A percentile compares a stretch with the other conserved stretches of the same genome.
Evolutionary conservation across 2,797 vertebrate species (phyloP).

Genomic region (Adelosebastes latens): DNA sequence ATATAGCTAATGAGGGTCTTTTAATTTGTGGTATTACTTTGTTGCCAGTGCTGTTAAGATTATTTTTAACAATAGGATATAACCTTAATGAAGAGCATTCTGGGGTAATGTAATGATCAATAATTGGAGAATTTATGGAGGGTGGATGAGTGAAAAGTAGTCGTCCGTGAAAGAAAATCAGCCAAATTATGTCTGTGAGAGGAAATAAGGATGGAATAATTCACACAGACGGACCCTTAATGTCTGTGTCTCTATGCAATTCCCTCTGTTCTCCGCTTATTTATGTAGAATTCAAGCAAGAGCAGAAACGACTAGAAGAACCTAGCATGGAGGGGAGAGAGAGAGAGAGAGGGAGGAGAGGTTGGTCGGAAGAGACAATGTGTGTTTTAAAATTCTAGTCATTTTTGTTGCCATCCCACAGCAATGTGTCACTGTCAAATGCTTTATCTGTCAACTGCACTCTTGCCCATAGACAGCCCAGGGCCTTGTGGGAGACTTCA

Average conservation of each 20-base stretch:
- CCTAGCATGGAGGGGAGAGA: neutral
- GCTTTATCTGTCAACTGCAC: constrained; percentile 83
- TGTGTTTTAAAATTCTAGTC: constrained; percentile 78
- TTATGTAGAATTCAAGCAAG: constrained; percentile 59
- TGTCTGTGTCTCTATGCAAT: constrained; percentile 50
- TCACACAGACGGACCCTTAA: constrained; percentile 44
- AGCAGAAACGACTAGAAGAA: constrained; percentile 21
- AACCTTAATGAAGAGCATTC: constrained; percentile 63
- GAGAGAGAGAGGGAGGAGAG: constrained; percentile 9
- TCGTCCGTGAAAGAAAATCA: constrained; percentile 59
- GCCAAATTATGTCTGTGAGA: constrained; percentile 48
- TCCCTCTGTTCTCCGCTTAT: constrained; percentile 35
- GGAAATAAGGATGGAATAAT: constrained; percentile 56
- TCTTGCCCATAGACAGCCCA: constrained; percentile 80
- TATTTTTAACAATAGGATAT: constrained; percentile 62
- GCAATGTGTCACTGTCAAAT: constrained; percentile 85
- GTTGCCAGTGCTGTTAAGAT: constrained; percentile 24
- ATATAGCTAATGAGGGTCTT: constrained; percentile 32
- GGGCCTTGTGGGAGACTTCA: constrained; percentile 82
- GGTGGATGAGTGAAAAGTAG: constrained; percentile 67
- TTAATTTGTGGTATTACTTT: constrained; percentile 41
- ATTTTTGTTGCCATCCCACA: constrained; percentile 80
- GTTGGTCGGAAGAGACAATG: constrained; percentile 31
- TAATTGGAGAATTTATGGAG: constrained; percentile 72
- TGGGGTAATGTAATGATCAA: constrained; percentile 66